Evolutionary conservation across 1,140 invertebrate genomes (phyloP).

Genomic region (roundworm (Caenorhabditis elegans)): WBcel235 BX284603.4:7641501-7642000

Average conservation of each 20-base stretch:
- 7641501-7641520: slow-evolving; percentile 84
- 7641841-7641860: slow-evolving; percentile 84
- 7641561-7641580: slow-evolving; percentile 95
- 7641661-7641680: slow-evolving; percentile 78
- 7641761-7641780: slow-evolving; percentile 86
- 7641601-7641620: slow-evolving; percentile 71
- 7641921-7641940: slow-evolving; percentile 86
- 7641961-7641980: slow-evolving; percentile 89
- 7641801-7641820: slow-evolving; percentile 80
- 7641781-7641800: slow-evolving; percentile 85
- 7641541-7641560: slow-evolving; percentile 92
- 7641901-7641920: background rate
- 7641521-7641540: slow-evolving; percentile 94
- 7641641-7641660: slow-evolving; percentile 79
- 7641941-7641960: slow-evolving; percentile 95
- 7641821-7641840: slow-evolving; percentile 91
- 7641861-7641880: slow-evolving; percentile 92
- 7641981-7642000: slow-evolving; percentile 86
- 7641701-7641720: slow-evolving; percentile 50
- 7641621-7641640: slow-evolving; percentile 77
- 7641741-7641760: slow-evolving; percentile 60
- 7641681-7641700: slow-evolving; percentile 82
- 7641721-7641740: slow-evolving; percentile 60
- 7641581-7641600: slow-evolving; percentile 83
- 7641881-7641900: slow-evolving; percentile 64